Conservation (phyloP, 2,113 vertebrate genomes). For the Thunnus maccoyii region DNA sequence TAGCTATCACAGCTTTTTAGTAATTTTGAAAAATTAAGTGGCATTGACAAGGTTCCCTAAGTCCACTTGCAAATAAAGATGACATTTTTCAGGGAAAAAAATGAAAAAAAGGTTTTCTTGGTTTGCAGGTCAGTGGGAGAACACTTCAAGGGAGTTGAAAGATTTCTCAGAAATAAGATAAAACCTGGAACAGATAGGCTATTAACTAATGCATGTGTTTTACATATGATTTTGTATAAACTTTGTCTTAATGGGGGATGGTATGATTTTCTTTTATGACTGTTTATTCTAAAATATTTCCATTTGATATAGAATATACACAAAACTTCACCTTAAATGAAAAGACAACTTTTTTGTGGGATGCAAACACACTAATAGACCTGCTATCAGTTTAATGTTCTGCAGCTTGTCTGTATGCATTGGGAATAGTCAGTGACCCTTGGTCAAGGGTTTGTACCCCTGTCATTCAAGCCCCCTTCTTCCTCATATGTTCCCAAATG, state of each 20-base stretch:
- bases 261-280: slow-evolving; percentile 28
- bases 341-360: slow-evolving; percentile 36
- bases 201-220: not conserved
- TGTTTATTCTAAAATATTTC: slow-evolving; percentile 17
- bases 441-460: slow-evolving; percentile 47
- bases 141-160: slow-evolving; percentile 16
- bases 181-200: not conserved
- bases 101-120: slow-evolving; percentile 40
- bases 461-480: slow-evolving; percentile 53
- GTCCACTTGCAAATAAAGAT: slow-evolving; percentile 71
- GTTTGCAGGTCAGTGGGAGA: slow-evolving; percentile 38
- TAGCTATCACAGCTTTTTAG: slow-evolving; percentile 77
- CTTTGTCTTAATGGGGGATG: slow-evolving; percentile 31
- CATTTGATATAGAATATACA: slow-evolving; percentile 45
- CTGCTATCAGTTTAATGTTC: slow-evolving; percentile 32
- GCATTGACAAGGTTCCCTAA: slow-evolving; percentile 74
- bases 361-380: not conserved
- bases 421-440: slow-evolving; percentile 41
- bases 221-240: slow-evolving; percentile 17
- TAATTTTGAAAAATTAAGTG: slow-evolving; percentile 74
- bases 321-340: slow-evolving; percentile 17
- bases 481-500: slow-evolving; percentile 61
- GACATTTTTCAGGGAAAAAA: slow-evolving; percentile 40
- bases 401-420: slow-evolving; percentile 37
- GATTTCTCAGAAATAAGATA: slow-evolving; percentile 26